A percentile compares a stretch with the other conserved stretches of the same genome.
Conservation (phyloP, 2,797 vertebrate species). For the Coluber constrictor region DNA sequence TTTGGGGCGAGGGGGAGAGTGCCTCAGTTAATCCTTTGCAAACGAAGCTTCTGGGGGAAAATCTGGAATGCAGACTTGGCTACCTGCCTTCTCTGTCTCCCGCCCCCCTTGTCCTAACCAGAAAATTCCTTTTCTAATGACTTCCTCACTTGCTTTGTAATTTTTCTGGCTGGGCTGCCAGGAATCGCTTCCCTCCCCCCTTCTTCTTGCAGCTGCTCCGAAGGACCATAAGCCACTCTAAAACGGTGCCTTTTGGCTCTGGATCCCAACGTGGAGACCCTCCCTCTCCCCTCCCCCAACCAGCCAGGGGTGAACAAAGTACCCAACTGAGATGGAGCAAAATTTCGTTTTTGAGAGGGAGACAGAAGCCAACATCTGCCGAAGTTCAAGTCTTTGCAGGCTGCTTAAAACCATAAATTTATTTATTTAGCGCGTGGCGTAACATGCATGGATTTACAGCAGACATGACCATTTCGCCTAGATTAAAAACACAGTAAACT, state of each 20-base stretch:
- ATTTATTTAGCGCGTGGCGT: neutral
- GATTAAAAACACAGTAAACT: neutral
- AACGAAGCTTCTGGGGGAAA: neutral
- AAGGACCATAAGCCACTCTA: neutral
- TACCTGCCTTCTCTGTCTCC: neutral
- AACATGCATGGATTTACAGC: neutral
- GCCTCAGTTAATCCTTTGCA: neutral
- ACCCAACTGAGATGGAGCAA: neutral
- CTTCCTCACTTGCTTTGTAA: neutral
- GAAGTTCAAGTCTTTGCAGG: neutral
- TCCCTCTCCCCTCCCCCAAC: neutral
- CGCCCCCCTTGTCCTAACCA: neutral
- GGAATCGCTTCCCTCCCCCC: neutral
- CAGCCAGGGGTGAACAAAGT: neutral
- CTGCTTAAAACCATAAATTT: neutral
- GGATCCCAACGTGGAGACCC: neutral
- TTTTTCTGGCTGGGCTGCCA: neutral
- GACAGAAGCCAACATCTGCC: neutral
- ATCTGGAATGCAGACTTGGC: neutral
- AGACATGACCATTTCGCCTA: neutral
- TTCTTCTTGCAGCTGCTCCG: neutral
- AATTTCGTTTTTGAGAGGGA: neutral
- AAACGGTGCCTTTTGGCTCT: neutral
- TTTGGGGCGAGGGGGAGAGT: neutral
- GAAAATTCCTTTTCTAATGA: neutral